These are phyloP conservation scores for Chiroxiphia lanceolata DNA, from an alignment of 2,797 vertebrate genomes.

Conservation along the genomic window DNA sequence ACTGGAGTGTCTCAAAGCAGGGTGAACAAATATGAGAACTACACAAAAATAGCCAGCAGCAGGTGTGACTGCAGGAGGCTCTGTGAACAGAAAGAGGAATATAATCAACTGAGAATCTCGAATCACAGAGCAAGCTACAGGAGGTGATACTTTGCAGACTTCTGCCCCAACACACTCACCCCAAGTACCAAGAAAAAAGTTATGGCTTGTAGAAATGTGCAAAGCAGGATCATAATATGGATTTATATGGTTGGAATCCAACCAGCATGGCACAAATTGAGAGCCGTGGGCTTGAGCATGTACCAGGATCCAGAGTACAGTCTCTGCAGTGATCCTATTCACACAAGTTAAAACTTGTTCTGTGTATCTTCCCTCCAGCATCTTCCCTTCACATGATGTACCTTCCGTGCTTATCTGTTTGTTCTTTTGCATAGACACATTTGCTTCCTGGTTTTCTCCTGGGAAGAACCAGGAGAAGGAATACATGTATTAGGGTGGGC, in stretches of 20 bases:
- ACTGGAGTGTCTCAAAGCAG: background rate
- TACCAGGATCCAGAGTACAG: conserved; percentile 30
- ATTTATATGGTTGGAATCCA: conserved; percentile 44
- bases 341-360: conserved; percentile 17
- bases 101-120: background rate
- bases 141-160: conserved; percentile 29
- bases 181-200: background rate
- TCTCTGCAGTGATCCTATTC: conserved; percentile 8
- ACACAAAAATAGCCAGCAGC: conserved; percentile 39
- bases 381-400: background rate
- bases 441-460: background rate
- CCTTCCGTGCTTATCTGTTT: background rate
- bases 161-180: conserved; percentile 34
- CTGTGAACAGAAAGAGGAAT: conserved; percentile 1
- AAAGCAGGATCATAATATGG: background rate
- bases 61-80: conserved; percentile 38
- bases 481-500: rapidly evolving
- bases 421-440: background rate
- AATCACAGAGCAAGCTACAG: background rate
- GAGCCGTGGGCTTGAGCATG: conserved; percentile 1
- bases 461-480: background rate
- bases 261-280: background rate
- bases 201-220: background rate
- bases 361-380: background rate
- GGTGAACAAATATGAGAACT: background rate